Base-by-base conservation (phyloP, 2,888 invertebrate species). In the Hyppa rectilinea region DNA sequence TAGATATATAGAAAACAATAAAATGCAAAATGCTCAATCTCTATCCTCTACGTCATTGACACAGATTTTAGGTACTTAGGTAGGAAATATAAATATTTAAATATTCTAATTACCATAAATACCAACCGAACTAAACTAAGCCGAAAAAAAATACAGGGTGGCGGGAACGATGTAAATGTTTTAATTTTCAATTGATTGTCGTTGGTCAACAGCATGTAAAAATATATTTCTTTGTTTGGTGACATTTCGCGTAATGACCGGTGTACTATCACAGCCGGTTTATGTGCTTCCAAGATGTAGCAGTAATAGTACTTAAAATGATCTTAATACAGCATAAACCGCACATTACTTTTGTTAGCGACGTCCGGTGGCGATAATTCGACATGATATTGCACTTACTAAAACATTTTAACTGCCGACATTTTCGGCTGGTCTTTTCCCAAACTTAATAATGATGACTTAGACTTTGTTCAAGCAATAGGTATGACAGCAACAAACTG, bases 281-380 rank as follows among this genome's bases (percentile, higher is more conserved):
- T 94, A 95, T 90, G 91, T 89, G 85, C 87, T 81, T 85, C 86
- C 93, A 89, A 91, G 90, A 92, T 93, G 93, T 93, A 92, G 91
- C 88, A 89, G 92, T 92, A 92, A 93, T 91, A 93, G 91, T 93
- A n/a, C n/a, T n/a, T n/a, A 93, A 94, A 94, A 92, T 92, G 89
- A 94, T 92, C 91, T 90, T 94, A 93, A 91, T 93, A 91, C 85
- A 90, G 88, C 91, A 91, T 94, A 92, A 93, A 92, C 84, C 87
- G 76, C 83, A 76, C 86, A 80, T 87, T 85, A 86, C 85, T 81
- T 81, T 82, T 87, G 81, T 87, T 79, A 71, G 82, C 85, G 82
- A 85, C 89, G 89, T 87, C 87, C 89, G 90, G 85, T 69, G 80
- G 76, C 85, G 83, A 84, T 85, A 88, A 88, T 89, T 87, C 83